These are phyloP conservation scores for Holacanthella duospinosa DNA, from an alignment of 2,888 invertebrate species.

Conservation along the genomic window DNA sequence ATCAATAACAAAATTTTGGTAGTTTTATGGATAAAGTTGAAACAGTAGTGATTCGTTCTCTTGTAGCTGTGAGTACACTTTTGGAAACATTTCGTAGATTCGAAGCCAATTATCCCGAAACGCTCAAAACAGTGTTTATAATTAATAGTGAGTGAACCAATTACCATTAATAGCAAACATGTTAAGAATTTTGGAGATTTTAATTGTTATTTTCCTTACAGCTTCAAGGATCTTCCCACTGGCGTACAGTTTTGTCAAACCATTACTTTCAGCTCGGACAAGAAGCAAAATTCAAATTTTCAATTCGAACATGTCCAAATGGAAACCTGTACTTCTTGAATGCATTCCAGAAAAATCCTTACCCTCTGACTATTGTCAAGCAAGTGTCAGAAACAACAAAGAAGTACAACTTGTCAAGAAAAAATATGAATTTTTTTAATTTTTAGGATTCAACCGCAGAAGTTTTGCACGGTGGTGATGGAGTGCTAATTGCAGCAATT, in stretches of 20 bases:
- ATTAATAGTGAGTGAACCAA: neutral
- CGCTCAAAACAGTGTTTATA: conserved; percentile 24
- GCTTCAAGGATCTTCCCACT: conserved; percentile 15
- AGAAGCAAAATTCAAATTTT: conserved; percentile 10
- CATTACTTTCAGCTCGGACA: conserved; percentile 10
- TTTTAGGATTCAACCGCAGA: neutral
- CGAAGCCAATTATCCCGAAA: conserved; percentile 29
- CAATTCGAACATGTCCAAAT: conserved; percentile 4
- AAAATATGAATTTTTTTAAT: neutral
- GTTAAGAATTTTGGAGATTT: too few species aligned
- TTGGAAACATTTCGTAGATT: conserved; percentile 27
- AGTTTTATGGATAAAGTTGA: neutral
- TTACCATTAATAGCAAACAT: too few species aligned
- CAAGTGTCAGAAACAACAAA: neutral
- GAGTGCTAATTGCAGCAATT: neutral
- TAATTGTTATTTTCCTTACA: conserved; percentile 1
- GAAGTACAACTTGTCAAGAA: neutral
- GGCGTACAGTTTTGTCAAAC: conserved; percentile 11
- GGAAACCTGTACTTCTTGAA: conserved; percentile 10
- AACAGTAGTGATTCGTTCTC: too few species aligned
- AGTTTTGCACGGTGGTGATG: neutral
- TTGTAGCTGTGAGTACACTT: conserved; percentile 24
- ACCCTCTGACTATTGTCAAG: conserved; percentile 9
- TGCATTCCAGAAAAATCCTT: conserved; percentile 11
- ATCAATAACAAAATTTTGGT: neutral